Percentiles rank a stretch among this genome's conserved stretches.
Evolutionary conservation across 2,888 invertebrate genomes (phyloP).

Genomic region (Tromatobia lineatoria): DNA sequence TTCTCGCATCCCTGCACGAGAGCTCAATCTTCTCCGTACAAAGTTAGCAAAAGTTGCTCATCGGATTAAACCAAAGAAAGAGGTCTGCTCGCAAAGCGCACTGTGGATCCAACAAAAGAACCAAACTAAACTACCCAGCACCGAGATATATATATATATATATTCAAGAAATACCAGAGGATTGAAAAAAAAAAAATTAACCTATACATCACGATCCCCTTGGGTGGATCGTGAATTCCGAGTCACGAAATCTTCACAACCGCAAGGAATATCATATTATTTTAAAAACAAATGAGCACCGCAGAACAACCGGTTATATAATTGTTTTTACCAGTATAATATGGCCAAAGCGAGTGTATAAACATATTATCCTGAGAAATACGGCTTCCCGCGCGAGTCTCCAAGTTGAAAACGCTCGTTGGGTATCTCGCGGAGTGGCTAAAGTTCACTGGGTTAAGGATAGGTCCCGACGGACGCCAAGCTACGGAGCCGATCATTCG

Average conservation of each 20-base stretch:
- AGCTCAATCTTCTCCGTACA: conserved; percentile 20
- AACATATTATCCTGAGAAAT: conserved; percentile 59
- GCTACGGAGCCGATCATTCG: conserved; percentile 45
- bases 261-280: conserved; percentile 55
- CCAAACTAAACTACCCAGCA: neutral
- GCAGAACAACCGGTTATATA: conserved; percentile 60
- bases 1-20: conserved; percentile 17
- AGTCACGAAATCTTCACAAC: conserved; percentile 65
- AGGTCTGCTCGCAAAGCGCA: neutral
- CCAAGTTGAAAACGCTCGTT: neutral
- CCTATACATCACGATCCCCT: conserved; percentile 52
- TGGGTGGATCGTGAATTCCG: conserved; percentile 63
- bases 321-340: conserved; percentile 63
- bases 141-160: neutral
- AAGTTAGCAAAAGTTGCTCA: conserved; percentile 19
- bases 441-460: conserved; percentile 72
- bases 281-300: conserved; percentile 37
- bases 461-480: conserved; percentile 54
- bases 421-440: conserved; percentile 12
- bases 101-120: neutral
- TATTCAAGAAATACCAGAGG: neutral
- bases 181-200: conserved; percentile 3
- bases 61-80: conserved; percentile 9
- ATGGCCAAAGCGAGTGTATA: conserved; percentile 55
- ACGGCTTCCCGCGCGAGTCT: conserved; percentile 20